phyloP scores from a whole-genome alignment of 2,888 invertebrate species.

The Lissonota sp. region DNA sequence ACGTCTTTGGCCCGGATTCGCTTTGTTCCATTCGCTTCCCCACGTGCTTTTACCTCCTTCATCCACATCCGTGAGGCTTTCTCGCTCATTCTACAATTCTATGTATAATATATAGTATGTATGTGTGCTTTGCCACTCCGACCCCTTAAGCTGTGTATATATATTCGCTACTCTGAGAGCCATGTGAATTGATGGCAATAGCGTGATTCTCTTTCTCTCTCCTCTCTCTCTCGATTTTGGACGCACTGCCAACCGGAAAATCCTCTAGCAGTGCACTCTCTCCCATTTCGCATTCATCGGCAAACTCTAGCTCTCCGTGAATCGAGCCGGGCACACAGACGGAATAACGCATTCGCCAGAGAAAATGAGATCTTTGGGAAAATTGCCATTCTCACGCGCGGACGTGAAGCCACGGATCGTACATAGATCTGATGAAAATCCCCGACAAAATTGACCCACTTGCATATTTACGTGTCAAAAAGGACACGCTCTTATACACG shows the following conservation, averaged over 20 bases:
- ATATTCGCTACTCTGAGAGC: neutral
- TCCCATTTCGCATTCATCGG: constrained; percentile 60
- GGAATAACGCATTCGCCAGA: constrained; percentile 1
- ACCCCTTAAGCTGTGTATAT: constrained; percentile 11
- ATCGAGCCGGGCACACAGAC: neutral
- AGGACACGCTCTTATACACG: too few species aligned
- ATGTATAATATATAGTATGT: neutral
- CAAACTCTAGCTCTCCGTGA: constrained; percentile 15
- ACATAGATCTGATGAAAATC: neutral
- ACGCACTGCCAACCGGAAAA: constrained; percentile 36
- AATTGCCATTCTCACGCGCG: constrained; percentile 45
- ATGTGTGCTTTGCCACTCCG: neutral
- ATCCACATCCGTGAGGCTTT: neutral
- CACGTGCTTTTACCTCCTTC: constrained; percentile 41
- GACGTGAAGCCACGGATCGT: neutral
- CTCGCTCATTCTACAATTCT: constrained; percentile 5
- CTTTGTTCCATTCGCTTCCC: constrained; percentile 56
- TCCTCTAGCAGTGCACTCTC: constrained; percentile 26
- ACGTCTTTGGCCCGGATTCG: constrained; percentile 61
- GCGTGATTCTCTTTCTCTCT: constrained; percentile 7
- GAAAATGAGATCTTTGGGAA: constrained; percentile 52
- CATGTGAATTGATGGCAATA: constrained; percentile 14
- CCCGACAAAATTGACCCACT: constrained; percentile 49
- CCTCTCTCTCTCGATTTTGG: constrained; percentile 1
- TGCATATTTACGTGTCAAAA: neutral